A percentile compares a stretch with the other conserved stretches of the same genome.
These are phyloP conservation scores for Congeria kusceri DNA, from an alignment of 2,888 invertebrate genomes.

Conservation along the genomic window DNA sequence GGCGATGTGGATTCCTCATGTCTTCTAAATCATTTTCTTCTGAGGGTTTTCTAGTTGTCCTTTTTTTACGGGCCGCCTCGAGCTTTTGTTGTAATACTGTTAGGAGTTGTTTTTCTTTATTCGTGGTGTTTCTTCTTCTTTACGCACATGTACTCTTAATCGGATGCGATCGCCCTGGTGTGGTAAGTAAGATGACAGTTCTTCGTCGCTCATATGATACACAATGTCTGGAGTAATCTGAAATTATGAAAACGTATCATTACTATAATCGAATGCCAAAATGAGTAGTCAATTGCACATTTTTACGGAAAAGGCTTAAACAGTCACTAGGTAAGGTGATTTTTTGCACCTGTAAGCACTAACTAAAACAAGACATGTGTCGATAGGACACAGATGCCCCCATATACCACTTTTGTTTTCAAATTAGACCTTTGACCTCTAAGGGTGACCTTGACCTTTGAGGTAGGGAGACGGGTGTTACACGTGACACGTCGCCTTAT, in stretches of 20 bases:
- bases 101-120: constrained; percentile 9
- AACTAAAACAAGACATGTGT: too few relatives aligned
- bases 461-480: too few relatives aligned
- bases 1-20: constrained; percentile 19
- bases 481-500: too few relatives aligned
- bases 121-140: constrained; percentile 1
- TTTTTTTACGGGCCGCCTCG: constrained; percentile 11
- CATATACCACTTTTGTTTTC: too few relatives aligned
- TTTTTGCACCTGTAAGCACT: too few relatives aligned
- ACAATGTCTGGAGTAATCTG: constrained; percentile 30
- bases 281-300: too few relatives aligned
- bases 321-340: too few relatives aligned
- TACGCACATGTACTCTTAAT: constrained; percentile 8
- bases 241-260: constrained; percentile 9
- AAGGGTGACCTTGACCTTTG: too few relatives aligned
- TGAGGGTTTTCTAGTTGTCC: neutral
- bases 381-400: too few relatives aligned
- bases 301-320: too few relatives aligned
- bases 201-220: constrained; percentile 12
- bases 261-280: too few relatives aligned
- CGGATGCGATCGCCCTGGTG: constrained; percentile 19
- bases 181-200: constrained; percentile 16
- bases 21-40: neutral
- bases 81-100: constrained; percentile 12
- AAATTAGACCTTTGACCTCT: too few relatives aligned